Percentiles rank a stretch among this genome's conserved stretches.
phyloP scores from a whole-genome alignment of 2,113 vertebrate species.

The Actinemys pallida region DNA sequence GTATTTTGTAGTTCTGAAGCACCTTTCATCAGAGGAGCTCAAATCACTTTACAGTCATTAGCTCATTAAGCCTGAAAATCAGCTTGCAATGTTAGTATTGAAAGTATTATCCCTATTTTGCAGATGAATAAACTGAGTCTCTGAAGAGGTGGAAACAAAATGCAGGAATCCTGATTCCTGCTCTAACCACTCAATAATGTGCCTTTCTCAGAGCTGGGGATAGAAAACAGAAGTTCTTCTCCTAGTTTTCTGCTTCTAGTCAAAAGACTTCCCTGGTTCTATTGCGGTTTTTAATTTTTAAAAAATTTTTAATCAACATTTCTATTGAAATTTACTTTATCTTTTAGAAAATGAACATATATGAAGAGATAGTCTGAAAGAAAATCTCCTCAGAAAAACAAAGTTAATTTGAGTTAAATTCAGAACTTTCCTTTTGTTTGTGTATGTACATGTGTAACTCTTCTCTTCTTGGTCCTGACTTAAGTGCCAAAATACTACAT shows the following conservation, averaged over 20 bases:
- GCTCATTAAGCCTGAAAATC: neutral
- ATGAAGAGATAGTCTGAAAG: neutral
- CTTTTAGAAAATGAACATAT: neutral
- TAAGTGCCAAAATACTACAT: neutral
- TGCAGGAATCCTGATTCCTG: rapidly evolving
- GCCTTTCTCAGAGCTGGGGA: rapidly evolving
- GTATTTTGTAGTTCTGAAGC: neutral
- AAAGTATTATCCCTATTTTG: neutral
- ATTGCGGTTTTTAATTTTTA: neutral
- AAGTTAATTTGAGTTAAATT: neutral
- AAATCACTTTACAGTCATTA: neutral
- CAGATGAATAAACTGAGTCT: neutral
- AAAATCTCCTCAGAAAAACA: neutral
- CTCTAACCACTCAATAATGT: neutral
- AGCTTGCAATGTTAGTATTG: neutral
- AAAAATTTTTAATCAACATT: neutral
- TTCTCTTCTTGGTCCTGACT: neutral
- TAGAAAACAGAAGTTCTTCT: rapidly evolving
- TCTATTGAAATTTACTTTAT: neutral
- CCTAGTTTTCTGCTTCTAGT: neutral
- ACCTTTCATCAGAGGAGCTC: neutral
- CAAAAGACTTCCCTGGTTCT: neutral
- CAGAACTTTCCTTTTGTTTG: neutral
- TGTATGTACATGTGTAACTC: neutral
- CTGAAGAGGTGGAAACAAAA: neutral